phyloP scores from a whole-genome alignment of 1,140 invertebrate genomes.

The Macrobrachium rosenbergii region DNA sequence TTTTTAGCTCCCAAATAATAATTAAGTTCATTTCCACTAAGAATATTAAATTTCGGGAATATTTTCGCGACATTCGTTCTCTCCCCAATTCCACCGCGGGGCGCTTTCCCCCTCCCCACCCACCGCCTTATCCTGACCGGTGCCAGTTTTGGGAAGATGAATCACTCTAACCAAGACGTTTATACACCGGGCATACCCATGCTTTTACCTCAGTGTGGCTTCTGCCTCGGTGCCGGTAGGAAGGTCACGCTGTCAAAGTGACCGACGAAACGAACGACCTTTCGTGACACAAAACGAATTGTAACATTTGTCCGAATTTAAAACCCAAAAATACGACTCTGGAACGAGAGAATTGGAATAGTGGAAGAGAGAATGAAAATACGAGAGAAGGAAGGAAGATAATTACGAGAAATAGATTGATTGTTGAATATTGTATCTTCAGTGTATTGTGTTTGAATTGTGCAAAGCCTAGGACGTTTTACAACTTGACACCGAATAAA shows the following conservation, averaged over 20 bases:
- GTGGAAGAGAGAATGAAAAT: not conserved
- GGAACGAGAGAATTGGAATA: not conserved
- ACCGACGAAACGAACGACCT: not conserved
- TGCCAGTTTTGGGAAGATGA: not conserved
- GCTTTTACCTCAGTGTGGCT: no score
- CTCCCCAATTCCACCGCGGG: not conserved
- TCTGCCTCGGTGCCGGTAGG: no score
- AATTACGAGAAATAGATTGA: not conserved
- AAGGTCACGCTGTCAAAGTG: no score
- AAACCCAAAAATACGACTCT: not conserved
- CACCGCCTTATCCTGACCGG: not conserved
- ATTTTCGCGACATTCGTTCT: not conserved
- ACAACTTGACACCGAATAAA: not conserved
- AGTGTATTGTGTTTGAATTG: no score
- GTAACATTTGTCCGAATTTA: not conserved
- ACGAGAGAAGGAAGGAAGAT: not conserved
- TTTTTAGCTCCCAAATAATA: no score
- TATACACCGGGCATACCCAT: no score
- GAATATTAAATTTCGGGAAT: no score
- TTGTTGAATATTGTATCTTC: no score
- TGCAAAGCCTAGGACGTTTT: not conserved
- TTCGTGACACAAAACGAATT: not conserved
- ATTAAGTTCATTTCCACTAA: no score
- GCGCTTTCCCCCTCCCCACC: no score
- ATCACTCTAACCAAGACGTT: no score